phyloP scores from a whole-genome alignment of 2,797 vertebrate genomes.

The Sebastolobus alascanus region DNA sequence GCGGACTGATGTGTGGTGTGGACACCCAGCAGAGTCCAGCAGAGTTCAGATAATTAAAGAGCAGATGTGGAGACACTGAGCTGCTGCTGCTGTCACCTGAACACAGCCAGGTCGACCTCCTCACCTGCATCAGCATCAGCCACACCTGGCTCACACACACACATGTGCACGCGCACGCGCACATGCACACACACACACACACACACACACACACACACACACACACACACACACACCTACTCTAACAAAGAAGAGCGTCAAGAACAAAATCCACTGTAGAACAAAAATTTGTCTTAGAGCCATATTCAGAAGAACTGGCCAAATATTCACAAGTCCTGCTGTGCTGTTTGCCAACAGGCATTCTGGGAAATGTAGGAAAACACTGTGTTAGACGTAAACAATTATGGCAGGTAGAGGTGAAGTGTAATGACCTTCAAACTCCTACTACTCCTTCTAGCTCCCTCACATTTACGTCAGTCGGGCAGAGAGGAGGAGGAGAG shows the following conservation, averaged over 20 bases:
- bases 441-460: neutral
- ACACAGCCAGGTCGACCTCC: constrained; percentile 18
- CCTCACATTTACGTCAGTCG: neutral
- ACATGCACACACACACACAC: neutral
- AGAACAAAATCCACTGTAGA: neutral
- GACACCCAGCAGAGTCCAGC: constrained; percentile 35
- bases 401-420: no score
- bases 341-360: neutral
- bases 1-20: constrained; percentile 2
- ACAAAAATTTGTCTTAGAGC: neutral
- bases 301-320: neutral
- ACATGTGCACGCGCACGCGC: neutral
- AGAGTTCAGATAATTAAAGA: constrained; percentile 58
- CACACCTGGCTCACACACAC: constrained; percentile 1
- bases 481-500: neutral
- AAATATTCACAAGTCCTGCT: neutral
- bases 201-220: neutral
- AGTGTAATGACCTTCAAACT: neutral
- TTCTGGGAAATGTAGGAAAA: constrained; percentile 25
- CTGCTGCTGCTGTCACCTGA: constrained; percentile 41
- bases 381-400: neutral
- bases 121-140: constrained; percentile 4
- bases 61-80: constrained; percentile 47
- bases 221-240: neutral
- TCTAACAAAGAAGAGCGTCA: neutral